Evolutionary conservation across 2,888 invertebrate genomes (phyloP).

Genomic region (Globia sparganii): DNA sequence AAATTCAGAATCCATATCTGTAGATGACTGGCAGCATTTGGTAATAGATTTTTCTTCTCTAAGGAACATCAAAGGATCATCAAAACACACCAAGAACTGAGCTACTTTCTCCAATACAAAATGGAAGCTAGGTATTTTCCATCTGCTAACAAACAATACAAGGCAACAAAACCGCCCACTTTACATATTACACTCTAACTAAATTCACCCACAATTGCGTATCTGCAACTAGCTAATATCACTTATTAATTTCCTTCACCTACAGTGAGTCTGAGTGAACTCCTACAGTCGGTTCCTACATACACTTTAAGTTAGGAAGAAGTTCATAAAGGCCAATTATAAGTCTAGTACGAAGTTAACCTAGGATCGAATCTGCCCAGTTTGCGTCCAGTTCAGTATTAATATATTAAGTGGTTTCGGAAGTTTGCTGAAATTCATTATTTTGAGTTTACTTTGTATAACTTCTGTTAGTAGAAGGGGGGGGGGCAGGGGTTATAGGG

Average conservation of each 20-base stretch:
- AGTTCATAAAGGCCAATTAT: constrained; percentile 62
- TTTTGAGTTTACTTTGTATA: constrained; percentile 10
- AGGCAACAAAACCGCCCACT: background rate
- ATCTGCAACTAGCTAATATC: constrained; percentile 30
- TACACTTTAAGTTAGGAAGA: constrained; percentile 45
- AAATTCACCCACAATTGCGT: constrained; percentile 26
- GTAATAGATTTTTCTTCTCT: background rate
- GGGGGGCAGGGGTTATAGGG: too few species aligned
- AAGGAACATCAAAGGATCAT: background rate
- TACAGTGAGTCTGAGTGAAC: background rate
- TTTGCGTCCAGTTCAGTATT: constrained; percentile 67
- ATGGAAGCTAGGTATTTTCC: background rate
- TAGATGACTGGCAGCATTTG: background rate
- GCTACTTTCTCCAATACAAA: background rate
- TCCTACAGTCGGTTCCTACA: constrained; percentile 5
- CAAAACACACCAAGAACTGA: background rate
- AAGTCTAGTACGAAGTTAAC: constrained; percentile 40
- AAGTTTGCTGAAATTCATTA: constrained; percentile 26
- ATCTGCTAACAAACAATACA: background rate
- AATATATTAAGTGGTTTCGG: constrained; percentile 65
- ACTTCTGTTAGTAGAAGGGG: constrained; percentile 4
- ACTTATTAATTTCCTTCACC: constrained; percentile 22
- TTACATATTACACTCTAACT: constrained; percentile 28
- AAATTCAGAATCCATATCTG: background rate
- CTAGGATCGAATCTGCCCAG: constrained; percentile 63